Evolutionary conservation across 1,140 invertebrate species (phyloP).

Genomic region (Drosophila ironensis): DNA sequence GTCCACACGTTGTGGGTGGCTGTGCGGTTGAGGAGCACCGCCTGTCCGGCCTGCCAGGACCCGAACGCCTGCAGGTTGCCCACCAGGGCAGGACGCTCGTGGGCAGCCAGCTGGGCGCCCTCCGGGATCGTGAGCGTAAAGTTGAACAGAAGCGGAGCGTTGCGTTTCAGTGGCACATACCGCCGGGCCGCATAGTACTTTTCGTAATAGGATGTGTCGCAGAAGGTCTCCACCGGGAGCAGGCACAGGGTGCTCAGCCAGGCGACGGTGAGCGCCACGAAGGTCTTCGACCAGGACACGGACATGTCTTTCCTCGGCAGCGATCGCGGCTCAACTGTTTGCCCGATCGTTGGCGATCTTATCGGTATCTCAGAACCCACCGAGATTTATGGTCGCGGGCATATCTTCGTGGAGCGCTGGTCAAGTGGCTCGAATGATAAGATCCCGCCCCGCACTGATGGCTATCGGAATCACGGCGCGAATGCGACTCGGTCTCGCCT

Average conservation of each 20-base stretch:
- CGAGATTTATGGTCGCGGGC: slow-evolving; percentile 26
- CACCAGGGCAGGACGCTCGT: slow-evolving; percentile 57
- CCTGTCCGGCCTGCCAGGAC: slow-evolving; percentile 49
- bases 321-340: slow-evolving; percentile 19
- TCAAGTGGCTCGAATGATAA: slow-evolving; percentile 19
- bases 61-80: slow-evolving; percentile 60
- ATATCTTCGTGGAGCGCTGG: slow-evolving; percentile 11
- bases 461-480: slow-evolving; percentile 4
- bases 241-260: slow-evolving; percentile 58
- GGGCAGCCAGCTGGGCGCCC: slow-evolving; percentile 11
- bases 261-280: slow-evolving; percentile 39
- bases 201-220: slow-evolving; percentile 78
- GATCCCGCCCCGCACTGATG: not conserved
- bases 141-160: slow-evolving; percentile 57
- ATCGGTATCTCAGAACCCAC: slow-evolving; percentile 20
- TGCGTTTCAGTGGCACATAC: slow-evolving; percentile 67
- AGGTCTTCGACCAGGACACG: slow-evolving; percentile 37
- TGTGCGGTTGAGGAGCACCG: slow-evolving; percentile 66
- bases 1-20: slow-evolving; percentile 80
- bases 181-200: slow-evolving; percentile 73
- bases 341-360: not conserved
- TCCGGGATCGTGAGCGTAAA: slow-evolving; percentile 47
- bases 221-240: slow-evolving; percentile 61
- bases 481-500: slow-evolving; percentile 14
- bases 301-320: slow-evolving; percentile 29